Conservation (phyloP, 2,888 invertebrate species). For the Gibbula magus region DNA sequence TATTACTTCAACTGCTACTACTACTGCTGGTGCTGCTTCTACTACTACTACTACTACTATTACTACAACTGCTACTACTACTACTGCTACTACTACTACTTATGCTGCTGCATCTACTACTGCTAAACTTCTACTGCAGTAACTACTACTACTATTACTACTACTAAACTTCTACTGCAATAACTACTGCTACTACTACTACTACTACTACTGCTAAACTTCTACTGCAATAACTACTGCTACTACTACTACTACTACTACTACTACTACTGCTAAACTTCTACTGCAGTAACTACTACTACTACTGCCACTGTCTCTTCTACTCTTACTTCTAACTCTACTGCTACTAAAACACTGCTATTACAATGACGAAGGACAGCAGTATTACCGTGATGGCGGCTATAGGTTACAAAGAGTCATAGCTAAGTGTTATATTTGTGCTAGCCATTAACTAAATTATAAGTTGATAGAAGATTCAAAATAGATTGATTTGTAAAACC, state of each 20-base stretch:
- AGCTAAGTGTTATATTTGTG: no score
- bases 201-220: conserved; percentile 31
- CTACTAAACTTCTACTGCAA: neutral
- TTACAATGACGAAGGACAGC: neutral
- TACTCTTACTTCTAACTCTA: neutral
- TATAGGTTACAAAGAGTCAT: no score
- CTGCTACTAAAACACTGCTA: neutral
- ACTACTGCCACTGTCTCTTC: neutral
- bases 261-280: conserved; percentile 39
- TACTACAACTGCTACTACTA: conserved; percentile 39
- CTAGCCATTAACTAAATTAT: no score
- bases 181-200: conserved; percentile 37
- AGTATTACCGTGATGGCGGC: no score
- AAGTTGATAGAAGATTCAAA: no score
- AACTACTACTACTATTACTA: neutral
- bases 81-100: conserved; percentile 40
- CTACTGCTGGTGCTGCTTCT: neutral
- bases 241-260: conserved; percentile 39
- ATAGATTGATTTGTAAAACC: no score
- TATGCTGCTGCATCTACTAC: conserved; percentile 37
- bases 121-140: neutral
- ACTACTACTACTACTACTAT: conserved; percentile 40
- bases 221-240: conserved; percentile 27
- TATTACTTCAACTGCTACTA: neutral
- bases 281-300: conserved; percentile 20